phyloP scores from a whole-genome alignment of 2,888 invertebrate genomes.

The Scaptomyza caliginosa region DNA sequence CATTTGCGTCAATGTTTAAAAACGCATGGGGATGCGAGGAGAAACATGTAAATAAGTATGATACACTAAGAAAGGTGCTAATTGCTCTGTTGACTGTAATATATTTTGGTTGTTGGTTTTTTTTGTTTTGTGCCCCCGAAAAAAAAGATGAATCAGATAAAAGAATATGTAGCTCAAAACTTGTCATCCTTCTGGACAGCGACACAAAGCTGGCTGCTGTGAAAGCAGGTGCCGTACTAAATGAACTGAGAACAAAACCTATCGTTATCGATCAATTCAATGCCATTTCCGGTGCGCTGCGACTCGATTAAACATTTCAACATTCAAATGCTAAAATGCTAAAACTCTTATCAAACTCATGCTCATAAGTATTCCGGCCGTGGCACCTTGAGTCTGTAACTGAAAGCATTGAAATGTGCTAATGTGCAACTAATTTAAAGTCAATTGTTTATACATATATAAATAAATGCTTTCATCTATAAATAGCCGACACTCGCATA shows the following conservation, averaged over 20 bases:
- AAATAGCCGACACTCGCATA: constrained; percentile 4
- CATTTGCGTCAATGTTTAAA: constrained; percentile 10
- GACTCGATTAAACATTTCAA: too few relatives aligned
- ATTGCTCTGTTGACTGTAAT: constrained; percentile 32
- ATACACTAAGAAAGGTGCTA: constrained; percentile 32
- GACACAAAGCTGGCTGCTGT: constrained; percentile 23
- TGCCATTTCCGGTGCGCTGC: constrained; percentile 50
- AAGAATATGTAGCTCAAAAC: too few relatives aligned
- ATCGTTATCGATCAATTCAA: constrained; percentile 39
- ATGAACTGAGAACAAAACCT: too few relatives aligned
- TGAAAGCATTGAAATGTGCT: constrained; percentile 54
- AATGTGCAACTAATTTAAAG: constrained; percentile 27
- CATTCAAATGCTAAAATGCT: too few relatives aligned
- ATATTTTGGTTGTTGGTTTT: too few relatives aligned
- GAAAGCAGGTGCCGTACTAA: too few relatives aligned
- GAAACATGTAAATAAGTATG: neutral
- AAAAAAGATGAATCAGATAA: constrained; percentile 20
- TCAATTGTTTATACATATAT: constrained; percentile 40
- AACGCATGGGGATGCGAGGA: neutral
- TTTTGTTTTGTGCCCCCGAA: constrained; percentile 19
- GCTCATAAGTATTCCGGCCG: constrained; percentile 29
- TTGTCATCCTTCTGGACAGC: too few relatives aligned
- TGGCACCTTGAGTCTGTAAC: constrained; percentile 73
- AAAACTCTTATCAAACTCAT: constrained; percentile 45
- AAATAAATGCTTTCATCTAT: constrained; percentile 1